phyloP scores from a whole-genome alignment of 2,797 vertebrate species.

The Pipistrellus nathusii region DNA sequence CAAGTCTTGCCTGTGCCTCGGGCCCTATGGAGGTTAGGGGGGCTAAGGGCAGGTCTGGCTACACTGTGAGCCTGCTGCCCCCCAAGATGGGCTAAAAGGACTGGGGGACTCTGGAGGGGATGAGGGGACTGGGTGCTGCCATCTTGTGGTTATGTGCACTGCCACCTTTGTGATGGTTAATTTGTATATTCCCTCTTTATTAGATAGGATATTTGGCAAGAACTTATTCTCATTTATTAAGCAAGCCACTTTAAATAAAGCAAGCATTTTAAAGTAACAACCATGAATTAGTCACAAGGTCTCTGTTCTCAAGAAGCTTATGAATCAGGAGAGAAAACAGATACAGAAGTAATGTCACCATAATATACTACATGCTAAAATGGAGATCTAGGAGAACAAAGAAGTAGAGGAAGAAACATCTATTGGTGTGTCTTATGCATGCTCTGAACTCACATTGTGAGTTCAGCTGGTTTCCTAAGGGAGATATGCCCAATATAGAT shows the following conservation, averaged over 20 bases:
- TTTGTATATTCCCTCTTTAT: too few relatives aligned
- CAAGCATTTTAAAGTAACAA: constrained; percentile 26
- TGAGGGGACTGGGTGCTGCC: too few relatives aligned
- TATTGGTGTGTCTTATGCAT: too few relatives aligned
- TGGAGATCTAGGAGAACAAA: background rate
- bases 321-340: background rate
- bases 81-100: too few relatives aligned
- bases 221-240: constrained; percentile 10
- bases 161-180: too few relatives aligned
- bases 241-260: background rate
- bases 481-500: background rate
- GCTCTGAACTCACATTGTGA: background rate
- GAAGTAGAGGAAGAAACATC: too few relatives aligned
- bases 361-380: background rate
- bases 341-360: background rate
- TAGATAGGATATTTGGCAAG: background rate
- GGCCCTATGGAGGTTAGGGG: too few relatives aligned
- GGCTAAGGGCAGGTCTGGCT: too few relatives aligned
- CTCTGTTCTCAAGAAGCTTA: background rate
- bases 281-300: background rate
- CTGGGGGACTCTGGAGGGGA: too few relatives aligned
- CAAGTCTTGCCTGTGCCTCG: too few relatives aligned
- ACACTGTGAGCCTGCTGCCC: too few relatives aligned
- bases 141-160: too few relatives aligned
- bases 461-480: background rate